Evolutionary conservation across 1,140 invertebrate genomes (phyloP), one percentile per base, ranked within the genome.

Genomic region (Rhyzopertha dominica): DNA sequence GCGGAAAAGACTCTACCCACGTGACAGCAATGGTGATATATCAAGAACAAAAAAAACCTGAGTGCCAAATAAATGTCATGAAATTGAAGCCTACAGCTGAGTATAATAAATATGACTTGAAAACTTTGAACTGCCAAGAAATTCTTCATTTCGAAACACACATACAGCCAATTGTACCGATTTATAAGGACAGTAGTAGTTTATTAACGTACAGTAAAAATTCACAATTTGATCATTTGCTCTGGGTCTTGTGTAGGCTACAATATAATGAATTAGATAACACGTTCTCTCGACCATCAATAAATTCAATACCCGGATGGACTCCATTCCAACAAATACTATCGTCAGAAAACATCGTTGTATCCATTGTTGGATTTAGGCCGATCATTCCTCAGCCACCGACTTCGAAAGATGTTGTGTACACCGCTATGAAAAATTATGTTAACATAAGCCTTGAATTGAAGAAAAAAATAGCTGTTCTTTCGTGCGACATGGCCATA

Each of bases 311-410:
- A 43, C 47, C 34, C 31, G 47, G 41, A 38, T 48, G 30, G 30
- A 42, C 38, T 48, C 39, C 38, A 42, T 48, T 42, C 18, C 32
- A 49, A 44, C 47, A 44, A 49, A 16, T 49, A 38, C 41, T 49
- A 38, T 43, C 47, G 25, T 44, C 19, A 39, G 47, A 49, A 23
- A 44, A n/a, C 16, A 31, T 18, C n/a, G 25, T 42, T 29, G 17
- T 38, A 24, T 30, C 41, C 44, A 38, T n/a, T n/a, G n/a, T n/a
- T n/a, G n/a, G n/a, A n/a, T n/a, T n/a, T n/a, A n/a, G n/a, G n/a
- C n/a, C n/a, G n/a, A n/a, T n/a, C n/a, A n/a, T n/a, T n/a, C n/a
- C n/a, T n/a, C n/a, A n/a, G n/a, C n/a, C n/a, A n/a, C n/a, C n/a
- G n/a, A n/a, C n/a, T n/a, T n/a, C n/a, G n/a, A n/a, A n/a, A n/a